Evolutionary conservation across 2,888 invertebrate species (phyloP), one percentile per base, ranked within the genome.

Genomic region (Callyntrura guangdongensis): DNA sequence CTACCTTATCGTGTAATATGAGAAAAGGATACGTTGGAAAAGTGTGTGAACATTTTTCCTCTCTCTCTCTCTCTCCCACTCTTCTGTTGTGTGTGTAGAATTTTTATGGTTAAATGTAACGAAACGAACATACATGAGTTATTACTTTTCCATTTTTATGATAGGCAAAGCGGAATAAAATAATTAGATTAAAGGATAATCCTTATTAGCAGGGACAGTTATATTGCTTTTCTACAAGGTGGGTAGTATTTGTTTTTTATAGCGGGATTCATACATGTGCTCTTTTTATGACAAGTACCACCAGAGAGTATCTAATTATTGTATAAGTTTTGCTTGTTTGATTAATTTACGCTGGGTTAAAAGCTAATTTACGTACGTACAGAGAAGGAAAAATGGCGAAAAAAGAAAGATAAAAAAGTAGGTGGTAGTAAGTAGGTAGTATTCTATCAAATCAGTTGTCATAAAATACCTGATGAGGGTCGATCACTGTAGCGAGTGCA

Each of bases 401-500:
- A n/a, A 27, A 12, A 20, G 17, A 61, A 9, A 11, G 61, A 61
- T 61, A 53, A 53, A 53, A 9, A 20, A 61, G 8, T 22, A 22
- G 22, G n/a, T 17, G 4, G 20, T 12, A 6, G n/a, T n/a, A 56
- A n/a, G n/a, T 12, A 56, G 4, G 56, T 56, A n/a, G n/a, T 72
- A 72, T 20, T 27, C 1, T 53, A 25, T 49, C 2, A n/a, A 72
- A 45, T 8, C n/a, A 17, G 11, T 81, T 81, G 12, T 36, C 25
- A 53, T 77, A n/a, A 22, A 77, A 82, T 95, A 98, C 98, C 98
- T 95, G 98, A 98, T 94, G 97, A 98, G 97, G 97, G 92, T 49
- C 92, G 91, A 82, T 92, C 92, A 87, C 91, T 91, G 95, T 99
- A 99, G 95, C 99, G 96, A 3, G 99, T 99, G 95, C 99, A 99